Percentiles rank a stretch among this genome's conserved stretches.
These are phyloP conservation scores for Mixornis gularis DNA, from an alignment of 2,113 vertebrate species.

Conservation along the genomic window DNA sequence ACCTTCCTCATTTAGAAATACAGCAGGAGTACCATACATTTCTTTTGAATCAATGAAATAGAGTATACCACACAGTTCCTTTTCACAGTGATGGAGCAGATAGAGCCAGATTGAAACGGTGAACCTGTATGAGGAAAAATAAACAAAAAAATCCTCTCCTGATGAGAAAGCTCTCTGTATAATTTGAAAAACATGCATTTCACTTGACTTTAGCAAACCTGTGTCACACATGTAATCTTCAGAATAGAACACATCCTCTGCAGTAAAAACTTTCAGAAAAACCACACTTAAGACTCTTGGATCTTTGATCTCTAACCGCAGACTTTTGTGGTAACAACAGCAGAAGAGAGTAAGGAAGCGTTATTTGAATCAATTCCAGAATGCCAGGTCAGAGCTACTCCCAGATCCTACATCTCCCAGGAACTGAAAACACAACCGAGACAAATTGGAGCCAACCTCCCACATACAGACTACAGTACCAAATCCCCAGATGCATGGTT, in stretches of 20 bases:
- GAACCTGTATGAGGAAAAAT: slow-evolving; percentile 72
- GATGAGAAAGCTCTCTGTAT: not conserved
- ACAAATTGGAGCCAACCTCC: not conserved
- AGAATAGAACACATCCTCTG: not conserved
- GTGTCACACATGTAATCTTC: not conserved
- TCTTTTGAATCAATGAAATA: slow-evolving; percentile 80
- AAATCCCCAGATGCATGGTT: not conserved
- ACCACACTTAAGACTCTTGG: not conserved
- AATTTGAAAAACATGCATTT: not conserved
- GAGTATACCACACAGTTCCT: slow-evolving; percentile 80
- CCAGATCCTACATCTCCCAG: not conserved
- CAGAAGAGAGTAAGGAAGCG: not conserved
- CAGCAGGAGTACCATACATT: slow-evolving; percentile 76
- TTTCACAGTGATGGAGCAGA: slow-evolving; percentile 79
- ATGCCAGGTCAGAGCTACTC: not conserved
- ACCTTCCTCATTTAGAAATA: slow-evolving; percentile 86
- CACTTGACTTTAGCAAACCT: not conserved
- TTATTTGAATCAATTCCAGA: not conserved
- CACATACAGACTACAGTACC: not conserved
- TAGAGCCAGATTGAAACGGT: slow-evolving; percentile 89
- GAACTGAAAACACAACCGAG: not conserved
- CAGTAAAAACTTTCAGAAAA: not conserved
- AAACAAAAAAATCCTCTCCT: not conserved
- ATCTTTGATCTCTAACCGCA: not conserved
- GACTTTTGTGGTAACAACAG: not conserved